Evolutionary conservation across 2,797 vertebrate genomes (phyloP).

Genomic region (Yasuhikotakia modesta): DNA sequence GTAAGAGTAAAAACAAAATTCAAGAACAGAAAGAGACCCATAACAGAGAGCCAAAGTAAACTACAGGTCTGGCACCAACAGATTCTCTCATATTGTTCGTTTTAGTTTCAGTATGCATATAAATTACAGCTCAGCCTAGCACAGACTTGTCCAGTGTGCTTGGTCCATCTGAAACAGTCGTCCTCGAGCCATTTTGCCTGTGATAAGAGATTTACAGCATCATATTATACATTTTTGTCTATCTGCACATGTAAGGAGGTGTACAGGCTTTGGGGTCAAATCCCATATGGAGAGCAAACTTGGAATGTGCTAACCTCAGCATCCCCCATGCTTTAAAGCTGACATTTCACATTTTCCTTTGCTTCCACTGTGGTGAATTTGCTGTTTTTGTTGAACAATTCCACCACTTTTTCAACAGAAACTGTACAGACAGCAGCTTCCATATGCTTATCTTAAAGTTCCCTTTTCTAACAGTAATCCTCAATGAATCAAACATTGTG

Average conservation of each 20-base stretch:
- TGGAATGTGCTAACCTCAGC: constrained; percentile 77
- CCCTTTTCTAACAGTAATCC: constrained; percentile 54
- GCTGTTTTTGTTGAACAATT: constrained; percentile 59
- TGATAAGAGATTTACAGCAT: constrained; percentile 74
- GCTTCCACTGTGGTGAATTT: constrained; percentile 74
- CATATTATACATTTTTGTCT: constrained; percentile 61
- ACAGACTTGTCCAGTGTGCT: constrained; percentile 60
- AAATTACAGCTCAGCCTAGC: constrained; percentile 71
- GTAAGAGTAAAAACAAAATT: constrained; percentile 67
- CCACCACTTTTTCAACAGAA: constrained; percentile 40
- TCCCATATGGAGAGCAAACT: constrained; percentile 69
- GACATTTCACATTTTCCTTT: constrained; percentile 75
- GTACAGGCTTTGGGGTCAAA: constrained; percentile 66
- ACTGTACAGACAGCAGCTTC: constrained; percentile 46
- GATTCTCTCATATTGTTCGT: constrained; percentile 68
- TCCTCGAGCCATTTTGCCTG: constrained; percentile 65
- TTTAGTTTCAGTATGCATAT: constrained; percentile 72
- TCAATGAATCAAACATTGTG: constrained; percentile 46
- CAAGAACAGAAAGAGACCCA: constrained; percentile 58
- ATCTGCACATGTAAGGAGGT: constrained; percentile 65
- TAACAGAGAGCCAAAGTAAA: constrained; percentile 72
- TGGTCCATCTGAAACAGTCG: constrained; percentile 62
- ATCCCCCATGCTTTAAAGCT: constrained; percentile 71
- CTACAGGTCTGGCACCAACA: constrained; percentile 64
- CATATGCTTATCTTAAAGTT: constrained; percentile 62